phyloP scores from a whole-genome alignment of 1,140 invertebrate species.

The Phocides pigmalion region DNA sequence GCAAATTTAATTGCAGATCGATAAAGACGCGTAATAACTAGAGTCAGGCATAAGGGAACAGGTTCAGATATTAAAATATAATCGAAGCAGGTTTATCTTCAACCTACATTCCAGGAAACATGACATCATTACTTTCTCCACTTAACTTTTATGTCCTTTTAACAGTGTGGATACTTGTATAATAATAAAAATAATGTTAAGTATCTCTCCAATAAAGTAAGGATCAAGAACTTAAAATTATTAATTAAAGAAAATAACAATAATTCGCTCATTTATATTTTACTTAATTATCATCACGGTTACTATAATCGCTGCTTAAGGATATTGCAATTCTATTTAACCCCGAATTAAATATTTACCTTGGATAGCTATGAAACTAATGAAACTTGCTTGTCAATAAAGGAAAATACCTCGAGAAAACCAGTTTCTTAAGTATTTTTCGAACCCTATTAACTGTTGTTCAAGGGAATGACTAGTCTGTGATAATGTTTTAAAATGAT shows the following conservation, averaged over 20 bases:
- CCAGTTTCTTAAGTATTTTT: background rate
- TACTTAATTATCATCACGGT: no score
- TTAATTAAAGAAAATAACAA: no score
- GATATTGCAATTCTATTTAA: background rate
- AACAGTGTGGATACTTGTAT: no score
- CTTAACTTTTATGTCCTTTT: background rate
- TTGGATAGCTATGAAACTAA: background rate
- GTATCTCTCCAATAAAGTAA: no score
- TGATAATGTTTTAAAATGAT: no score
- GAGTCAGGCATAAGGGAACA: background rate
- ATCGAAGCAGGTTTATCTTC: background rate
- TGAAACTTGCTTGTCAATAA: background rate
- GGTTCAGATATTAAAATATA: background rate
- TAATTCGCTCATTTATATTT: no score
- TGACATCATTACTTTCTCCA: background rate
- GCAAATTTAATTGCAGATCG: background rate
- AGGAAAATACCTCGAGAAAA: slow-evolving; percentile 1
- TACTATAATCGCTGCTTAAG: background rate
- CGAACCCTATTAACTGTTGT: background rate
- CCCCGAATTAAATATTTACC: background rate
- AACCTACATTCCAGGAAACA: background rate
- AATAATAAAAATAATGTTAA: no score
- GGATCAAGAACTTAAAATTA: no score
- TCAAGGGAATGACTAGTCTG: background rate
- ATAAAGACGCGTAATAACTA: background rate